Conservation (phyloP, 2,113 vertebrate species). For the Cynopterus brachyotis region DNA sequence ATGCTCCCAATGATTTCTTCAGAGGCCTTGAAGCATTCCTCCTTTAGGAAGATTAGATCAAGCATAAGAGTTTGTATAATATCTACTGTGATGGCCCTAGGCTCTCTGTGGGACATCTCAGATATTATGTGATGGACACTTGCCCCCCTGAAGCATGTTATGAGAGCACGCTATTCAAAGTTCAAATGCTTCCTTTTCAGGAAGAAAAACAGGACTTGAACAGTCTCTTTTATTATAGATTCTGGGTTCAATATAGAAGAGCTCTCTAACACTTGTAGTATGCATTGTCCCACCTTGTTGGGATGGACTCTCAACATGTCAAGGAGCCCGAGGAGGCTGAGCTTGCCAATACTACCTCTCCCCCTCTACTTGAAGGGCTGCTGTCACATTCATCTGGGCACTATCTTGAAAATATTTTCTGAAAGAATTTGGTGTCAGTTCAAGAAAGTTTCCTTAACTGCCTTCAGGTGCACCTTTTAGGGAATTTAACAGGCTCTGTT, state of each 20-base stretch:
- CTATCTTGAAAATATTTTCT: not conserved
- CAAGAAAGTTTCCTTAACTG: not conserved
- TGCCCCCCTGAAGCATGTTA: not conserved
- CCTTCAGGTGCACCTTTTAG: not conserved
- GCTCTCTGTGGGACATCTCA: conserved; percentile 7
- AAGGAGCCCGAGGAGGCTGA: not conserved
- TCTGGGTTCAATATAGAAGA: not conserved
- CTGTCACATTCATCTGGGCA: not conserved
- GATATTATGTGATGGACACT: not conserved
- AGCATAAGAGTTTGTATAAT: not conserved
- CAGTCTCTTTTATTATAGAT: not conserved
- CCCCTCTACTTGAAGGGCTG: not conserved
- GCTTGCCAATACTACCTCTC: not conserved
- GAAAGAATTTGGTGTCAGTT: not conserved
- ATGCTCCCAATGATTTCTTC: not conserved
- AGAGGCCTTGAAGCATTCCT: not conserved
- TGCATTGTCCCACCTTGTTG: not conserved
- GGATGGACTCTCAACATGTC: not conserved
- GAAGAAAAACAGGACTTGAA: conserved; percentile 1
- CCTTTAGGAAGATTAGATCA: conserved; percentile 16
- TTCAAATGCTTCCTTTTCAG: conserved; percentile 34
- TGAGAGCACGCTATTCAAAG: not conserved
- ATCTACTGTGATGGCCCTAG: not conserved
- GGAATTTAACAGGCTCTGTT: not conserved
- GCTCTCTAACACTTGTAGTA: not conserved